Evolutionary conservation across 2,888 invertebrate genomes (phyloP), one percentile per base, ranked within the genome.

Genomic region (Sminthurides aquaticus): DNA sequence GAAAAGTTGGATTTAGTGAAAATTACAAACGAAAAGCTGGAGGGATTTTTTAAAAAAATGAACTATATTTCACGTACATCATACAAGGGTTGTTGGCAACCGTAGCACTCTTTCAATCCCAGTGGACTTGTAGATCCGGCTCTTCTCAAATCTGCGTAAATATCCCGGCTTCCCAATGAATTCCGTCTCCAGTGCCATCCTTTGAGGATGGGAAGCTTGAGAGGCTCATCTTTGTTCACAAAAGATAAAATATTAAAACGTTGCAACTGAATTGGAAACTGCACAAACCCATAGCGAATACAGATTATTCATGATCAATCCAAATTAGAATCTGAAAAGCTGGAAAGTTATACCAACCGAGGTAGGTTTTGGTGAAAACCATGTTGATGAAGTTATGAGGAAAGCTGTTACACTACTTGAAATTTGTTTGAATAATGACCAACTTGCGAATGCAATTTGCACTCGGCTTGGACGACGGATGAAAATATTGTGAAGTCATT

Each of bases 331-430:
- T 15, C 34, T 29, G 57, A n/a, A n/a, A n/a, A n/a, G n/a, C n/a
- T n/a, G n/a, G n/a, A n/a, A n/a, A n/a, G n/a, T n/a, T n/a, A 8
- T 11, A 62, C 62, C 34, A 8, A 64, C 64, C 64, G n/a, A 64
- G 24, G 27, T 64, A 64, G 2, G 59, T 59, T 64, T 64, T 64
- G 5, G 64, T 64, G 43, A 64, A 64, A 54, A 64, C 64, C 64
- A 64, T 64, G 52, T 34, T 34, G 5, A 34, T 34, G 43, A 15
- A 34, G 15, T 34, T 34, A 34, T 34, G 43, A n/a, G n/a, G n/a
- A n/a, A n/a, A n/a, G n/a, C n/a, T n/a, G n/a, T n/a, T n/a, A n/a
- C n/a, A n/a, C n/a, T n/a, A n/a, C n/a, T n/a, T n/a, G n/a, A n/a
- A n/a, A n/a, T n/a, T n/a, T n/a, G n/a, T n/a, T n/a, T n/a, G n/a